Evolutionary conservation across 2,113 vertebrate species (phyloP), one percentile per base, ranked within the genome.

Genomic region (Varanus komodoensis): DNA sequence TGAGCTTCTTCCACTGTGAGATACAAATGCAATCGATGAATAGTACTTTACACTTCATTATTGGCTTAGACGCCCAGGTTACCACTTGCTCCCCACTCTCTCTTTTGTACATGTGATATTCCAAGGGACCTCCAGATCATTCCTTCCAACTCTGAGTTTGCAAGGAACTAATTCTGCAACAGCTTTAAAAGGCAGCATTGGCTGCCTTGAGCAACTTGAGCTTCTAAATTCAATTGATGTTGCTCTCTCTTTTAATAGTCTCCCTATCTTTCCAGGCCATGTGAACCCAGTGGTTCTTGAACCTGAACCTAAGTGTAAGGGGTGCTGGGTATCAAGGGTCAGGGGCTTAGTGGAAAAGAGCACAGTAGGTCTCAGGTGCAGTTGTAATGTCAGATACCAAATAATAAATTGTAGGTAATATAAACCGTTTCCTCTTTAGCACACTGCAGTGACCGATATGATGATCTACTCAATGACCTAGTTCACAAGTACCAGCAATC

Each of bases 261-360:
- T 32, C 48, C 34, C 52, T 1, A 6, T 34, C 75, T 92, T 91
- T 73, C 84, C 32, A 90, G 81, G 48, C 6, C 73, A 92, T 29
- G 38, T 77, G n/a, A 3, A 74, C 14, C 32, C 83, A 34, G 44
- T 48, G 93, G 19, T 54, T 92, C 91, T 86, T 73, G 57, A 94
- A 89, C 0, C 0, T 54, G 64, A 84, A 82, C 3, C 6, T 74
- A 11, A 81, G 12, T 0, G 44, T 77, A 87, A n/a, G 79, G 87
- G 21, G 54, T 48, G 44, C 87, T 89, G 79, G 64, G 57, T 6
- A 29, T 17, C 38, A 29, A 64, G 32, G 32, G 29, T 15, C 3
- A 84, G 68, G 19, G 29, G 84, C 29, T 69, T n/a, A 84, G 44
- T 64, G 32, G n/a, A 61, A 64, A 23, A 19, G 54, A 54, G 74